Conservation (phyloP, 2,113 vertebrate species). For the Paratilapia polleni region DNA sequence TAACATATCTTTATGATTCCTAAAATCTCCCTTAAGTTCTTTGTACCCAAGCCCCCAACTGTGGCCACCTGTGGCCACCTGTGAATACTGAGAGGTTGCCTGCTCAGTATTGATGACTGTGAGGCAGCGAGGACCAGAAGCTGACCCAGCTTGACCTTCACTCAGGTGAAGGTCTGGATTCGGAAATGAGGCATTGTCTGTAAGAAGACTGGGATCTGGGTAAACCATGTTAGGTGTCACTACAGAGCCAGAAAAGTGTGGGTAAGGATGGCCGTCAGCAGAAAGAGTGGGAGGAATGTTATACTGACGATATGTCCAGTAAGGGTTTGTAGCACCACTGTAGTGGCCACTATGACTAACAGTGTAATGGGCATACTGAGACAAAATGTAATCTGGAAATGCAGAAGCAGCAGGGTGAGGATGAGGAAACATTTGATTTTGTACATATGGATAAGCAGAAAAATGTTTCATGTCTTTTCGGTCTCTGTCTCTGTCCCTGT, state of each 20-base stretch:
- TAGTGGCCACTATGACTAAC: not conserved
- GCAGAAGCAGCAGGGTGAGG: not conserved
- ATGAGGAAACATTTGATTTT: not conserved
- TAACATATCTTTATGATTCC: not conserved
- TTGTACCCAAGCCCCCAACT: not conserved
- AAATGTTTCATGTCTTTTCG: not conserved
- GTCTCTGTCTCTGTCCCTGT: not conserved
- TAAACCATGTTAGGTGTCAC: rapidly evolving
- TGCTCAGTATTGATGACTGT: not conserved
- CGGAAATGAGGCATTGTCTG: not conserved
- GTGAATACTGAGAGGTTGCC: not conserved
- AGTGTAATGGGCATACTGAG: slow-evolving; percentile 3
- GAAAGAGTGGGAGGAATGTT: not conserved
- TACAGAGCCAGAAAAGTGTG: not conserved
- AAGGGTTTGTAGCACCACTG: not conserved
- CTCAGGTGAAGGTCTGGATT: slow-evolving; percentile 50
- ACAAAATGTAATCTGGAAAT: not conserved
- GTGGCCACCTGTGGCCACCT: not conserved
- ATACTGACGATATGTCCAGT: not conserved
- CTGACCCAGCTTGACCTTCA: slow-evolving; percentile 24
- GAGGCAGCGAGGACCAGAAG: slow-evolving; percentile 13
- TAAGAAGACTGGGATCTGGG: rapidly evolving
- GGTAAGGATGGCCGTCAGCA: not conserved
- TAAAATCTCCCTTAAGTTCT: not conserved
- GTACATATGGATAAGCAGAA: not conserved